phyloP scores from a whole-genome alignment of 2,888 invertebrate species.

The Tipula confusa region DNA sequence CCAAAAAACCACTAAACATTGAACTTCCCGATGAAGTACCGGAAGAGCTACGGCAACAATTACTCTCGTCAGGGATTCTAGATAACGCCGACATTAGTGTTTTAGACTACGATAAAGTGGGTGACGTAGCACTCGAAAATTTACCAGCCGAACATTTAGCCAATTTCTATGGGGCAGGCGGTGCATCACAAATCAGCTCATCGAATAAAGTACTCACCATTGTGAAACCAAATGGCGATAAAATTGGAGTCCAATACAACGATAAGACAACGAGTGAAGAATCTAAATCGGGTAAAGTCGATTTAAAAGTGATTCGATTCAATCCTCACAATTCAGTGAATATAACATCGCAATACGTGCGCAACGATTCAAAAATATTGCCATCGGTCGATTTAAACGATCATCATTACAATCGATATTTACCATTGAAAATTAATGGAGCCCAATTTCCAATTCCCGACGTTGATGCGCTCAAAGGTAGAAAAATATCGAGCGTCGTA shows the following conservation, averaged over 20 bases:
- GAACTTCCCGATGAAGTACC: constrained; percentile 82
- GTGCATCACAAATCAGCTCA: constrained; percentile 64
- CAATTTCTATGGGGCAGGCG: constrained; percentile 81
- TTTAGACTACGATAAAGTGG: constrained; percentile 82
- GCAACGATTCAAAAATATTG: constrained; percentile 66
- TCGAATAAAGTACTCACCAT: constrained; percentile 67
- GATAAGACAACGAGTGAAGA: constrained; percentile 56
- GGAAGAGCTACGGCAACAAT: constrained; percentile 76
- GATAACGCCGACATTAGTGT: constrained; percentile 85
- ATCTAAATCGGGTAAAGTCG: constrained; percentile 51
- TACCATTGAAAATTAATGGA: constrained; percentile 79
- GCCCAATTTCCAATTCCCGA: constrained; percentile 81
- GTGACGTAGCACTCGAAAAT: constrained; percentile 77
- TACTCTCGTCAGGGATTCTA: constrained; percentile 78
- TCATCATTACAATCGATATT: constrained; percentile 74
- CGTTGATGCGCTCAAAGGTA: constrained; percentile 67
- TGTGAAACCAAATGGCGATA: constrained; percentile 60
- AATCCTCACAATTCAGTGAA: constrained; percentile 71
- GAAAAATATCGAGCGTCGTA: constrained; percentile 78
- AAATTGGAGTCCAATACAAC: constrained; percentile 50
- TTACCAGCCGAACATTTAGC: constrained; percentile 80
- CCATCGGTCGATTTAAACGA: constrained; percentile 71
- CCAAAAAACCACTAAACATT: constrained; percentile 51
- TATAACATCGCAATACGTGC: constrained; percentile 67
- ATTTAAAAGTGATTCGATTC: constrained; percentile 81